A percentile compares a stretch with the other conserved stretches of the same genome.
phyloP scores from a whole-genome alignment of 2,113 vertebrate genomes.

The Pavo muticus region DNA sequence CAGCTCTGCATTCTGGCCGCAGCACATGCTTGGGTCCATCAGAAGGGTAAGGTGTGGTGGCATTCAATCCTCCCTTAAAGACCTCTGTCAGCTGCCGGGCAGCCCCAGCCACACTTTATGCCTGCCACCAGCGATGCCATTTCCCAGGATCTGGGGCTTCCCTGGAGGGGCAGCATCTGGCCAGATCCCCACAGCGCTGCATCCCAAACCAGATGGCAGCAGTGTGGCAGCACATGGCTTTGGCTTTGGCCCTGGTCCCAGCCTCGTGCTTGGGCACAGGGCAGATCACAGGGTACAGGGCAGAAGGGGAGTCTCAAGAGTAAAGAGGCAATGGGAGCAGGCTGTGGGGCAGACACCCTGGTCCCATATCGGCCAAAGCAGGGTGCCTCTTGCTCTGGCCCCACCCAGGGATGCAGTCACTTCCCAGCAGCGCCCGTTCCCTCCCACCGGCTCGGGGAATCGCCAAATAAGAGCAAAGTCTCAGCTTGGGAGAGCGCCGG shows the following conservation, averaged over 20 bases:
- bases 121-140: neutral
- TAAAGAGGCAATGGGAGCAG: neutral
- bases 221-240: neutral
- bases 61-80: constrained; percentile 17
- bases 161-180: neutral
- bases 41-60: accelerated
- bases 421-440: constrained; percentile 44
- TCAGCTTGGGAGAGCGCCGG: neutral
- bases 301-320: neutral
- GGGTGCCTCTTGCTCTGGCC: constrained; percentile 23
- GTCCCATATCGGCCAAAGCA: accelerated
- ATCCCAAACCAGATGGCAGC: neutral
- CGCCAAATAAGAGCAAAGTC: constrained; percentile 74
- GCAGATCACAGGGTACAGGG: accelerated
- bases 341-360: accelerated
- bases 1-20: neutral
- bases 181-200: accelerated
- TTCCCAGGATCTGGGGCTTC: neutral
- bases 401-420: constrained; percentile 59
- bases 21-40: neutral
- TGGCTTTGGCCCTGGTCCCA: neutral
- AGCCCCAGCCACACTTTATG: neutral
- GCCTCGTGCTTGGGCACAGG: accelerated
- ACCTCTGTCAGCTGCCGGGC: neutral
- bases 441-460: constrained; percentile 59